Evolutionary conservation across 2,888 invertebrate genomes (phyloP), one percentile per base, ranked within the genome.

Genomic region (Apantesis nais): DNA sequence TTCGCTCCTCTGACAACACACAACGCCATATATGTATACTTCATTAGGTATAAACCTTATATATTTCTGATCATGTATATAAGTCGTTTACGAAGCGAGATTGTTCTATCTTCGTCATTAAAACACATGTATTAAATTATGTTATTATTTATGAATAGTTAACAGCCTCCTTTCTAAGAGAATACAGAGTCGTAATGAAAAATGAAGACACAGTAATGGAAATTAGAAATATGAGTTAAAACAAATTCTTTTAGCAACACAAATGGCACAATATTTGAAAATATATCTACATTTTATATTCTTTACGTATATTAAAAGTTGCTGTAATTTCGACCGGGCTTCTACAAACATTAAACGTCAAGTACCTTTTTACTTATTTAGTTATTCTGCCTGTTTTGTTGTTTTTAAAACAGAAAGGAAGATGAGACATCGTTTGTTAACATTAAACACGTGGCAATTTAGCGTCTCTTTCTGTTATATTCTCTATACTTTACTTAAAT

Each of bases 1-100:
- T 62, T n/a, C 60, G 55, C 63, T 58, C 62, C 66, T 73, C 58
- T 34, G 61, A 62, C 67, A 64, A 39, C 37, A 58, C 34, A 55
- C 31, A 52, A 52, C 60, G 64, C 60, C 34, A 48, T 25, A n/a
- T n/a, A 22, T 44, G 25, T 64, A 60, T 25, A 29, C 52, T 39
- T 39, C 34, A n/a, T n/a, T 52, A 63, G 5, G n/a, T 62, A 29
- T 41, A 62, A 8, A 62, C 41, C 16, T 7, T 14, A 29, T 19
- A 63, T 63, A 63, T 63, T 29, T 63, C 29, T 41, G 63, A 44
- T 19, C 19, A 29, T 63, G 19, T 44, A 1, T 29, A 29, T 29
- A 29, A 2, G 11, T 63, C 9, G 14, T 29, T 2, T 58, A 29
- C 16, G 16, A 58, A 14, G 29, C 7, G 1, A 16, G 16, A 58